Evolutionary conservation across 2,888 invertebrate species (phyloP), one percentile per base, ranked within the genome.

Genomic region (Actias luna): DNA sequence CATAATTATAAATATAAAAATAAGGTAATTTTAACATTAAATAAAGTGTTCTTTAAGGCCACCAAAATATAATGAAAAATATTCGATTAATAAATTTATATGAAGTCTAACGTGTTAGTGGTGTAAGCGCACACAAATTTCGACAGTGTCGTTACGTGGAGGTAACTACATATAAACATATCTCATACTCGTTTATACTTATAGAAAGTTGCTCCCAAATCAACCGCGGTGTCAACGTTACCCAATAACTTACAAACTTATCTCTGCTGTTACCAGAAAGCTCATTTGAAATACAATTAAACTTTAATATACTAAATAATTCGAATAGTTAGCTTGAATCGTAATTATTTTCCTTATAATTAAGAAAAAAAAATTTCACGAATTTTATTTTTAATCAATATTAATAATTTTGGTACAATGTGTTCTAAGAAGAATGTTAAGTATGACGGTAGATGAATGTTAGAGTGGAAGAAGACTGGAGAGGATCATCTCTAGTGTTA

Each of bases 121-220:
- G 72, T 68, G 58, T 58, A 63, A 69, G 69, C 68, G 67, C 66
- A 71, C 72, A 75, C 75, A 73, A 73, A 79, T 83, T 83, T 84
- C 83, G 78, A 75, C 83, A 83, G 78, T 72, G 69, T 69, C 68
- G 75, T 82, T 82, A 80, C 83, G 72, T 79, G 79, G 75, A 50
- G 46, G 46, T 50, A 50, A 50, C 46, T 50, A 72, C 78, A 72
- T 78, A 76, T 75, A 69, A 69, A 76, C 77, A 74, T 76, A 77
- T 72, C 66, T 70, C 73, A 78, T 85, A 84, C 86, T 74, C 74
- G 84, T 84, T 83, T 78, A 80, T 82, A 83, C 81, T 69, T 87
- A 85, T 88, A 89, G 89, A 89, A 89, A 89, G 89, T 89, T 88
- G 89, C 84, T 89, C 88, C 83, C 81, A 88, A 88, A 88, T 86